phyloP scores from a whole-genome alignment of 2,113 vertebrate species.

The Pseudorasbora parva region DNA sequence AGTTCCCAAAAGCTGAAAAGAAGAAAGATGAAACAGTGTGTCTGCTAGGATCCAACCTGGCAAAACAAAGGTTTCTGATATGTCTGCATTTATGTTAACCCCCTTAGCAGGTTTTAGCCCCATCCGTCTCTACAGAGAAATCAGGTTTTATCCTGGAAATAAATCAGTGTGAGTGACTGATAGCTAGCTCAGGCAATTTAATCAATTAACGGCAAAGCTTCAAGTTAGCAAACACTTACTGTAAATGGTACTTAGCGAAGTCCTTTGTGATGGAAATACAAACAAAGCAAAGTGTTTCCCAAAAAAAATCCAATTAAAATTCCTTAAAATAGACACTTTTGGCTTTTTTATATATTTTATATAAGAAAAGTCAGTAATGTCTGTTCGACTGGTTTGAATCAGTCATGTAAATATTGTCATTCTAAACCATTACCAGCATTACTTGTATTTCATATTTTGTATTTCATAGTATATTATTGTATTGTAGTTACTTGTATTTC shows the following conservation, averaged over 20 bases:
- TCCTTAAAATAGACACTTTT: not conserved
- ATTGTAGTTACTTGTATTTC: no score
- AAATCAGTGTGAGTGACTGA: conserved; percentile 31
- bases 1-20: conserved; percentile 35
- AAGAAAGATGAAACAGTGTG: conserved; percentile 29
- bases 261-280: not conserved
- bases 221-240: conserved; percentile 10
- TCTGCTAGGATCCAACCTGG: conserved; percentile 21
- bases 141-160: conserved; percentile 2
- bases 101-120: not conserved
- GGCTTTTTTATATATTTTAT: not conserved
- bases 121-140: not conserved
- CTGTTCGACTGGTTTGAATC: not conserved
- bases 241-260: not conserved
- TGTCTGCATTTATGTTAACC: conserved; percentile 20
- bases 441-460: not conserved
- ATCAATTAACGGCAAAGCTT: conserved; percentile 4
- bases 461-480: no score
- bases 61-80: conserved; percentile 38
- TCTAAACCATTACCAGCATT: not conserved
- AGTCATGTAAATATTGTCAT: not conserved
- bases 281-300: not conserved
- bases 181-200: conserved; percentile 34
- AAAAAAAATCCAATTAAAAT: not conserved
- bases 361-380: not conserved